A percentile compares a stretch with the other conserved stretches of the same genome.
phyloP scores from a whole-genome alignment of 2,888 invertebrate species.

The Melikaiella ostensackeni region DNA sequence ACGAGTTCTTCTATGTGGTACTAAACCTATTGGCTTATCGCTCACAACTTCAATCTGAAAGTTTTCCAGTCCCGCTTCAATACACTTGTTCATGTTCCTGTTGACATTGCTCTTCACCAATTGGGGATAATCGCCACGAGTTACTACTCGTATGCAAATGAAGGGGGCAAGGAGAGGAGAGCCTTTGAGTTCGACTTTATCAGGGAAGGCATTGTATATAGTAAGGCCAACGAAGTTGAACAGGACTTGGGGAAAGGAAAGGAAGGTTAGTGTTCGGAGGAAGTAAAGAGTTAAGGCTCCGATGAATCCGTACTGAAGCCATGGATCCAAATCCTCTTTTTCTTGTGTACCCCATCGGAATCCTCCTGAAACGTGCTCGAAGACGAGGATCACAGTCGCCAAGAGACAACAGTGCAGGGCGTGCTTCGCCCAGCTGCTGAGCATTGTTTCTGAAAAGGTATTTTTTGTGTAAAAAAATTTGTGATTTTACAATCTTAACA shows the following conservation, averaged over 20 bases:
- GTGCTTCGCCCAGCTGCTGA: slow-evolving; percentile 87
- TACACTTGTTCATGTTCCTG: slow-evolving; percentile 91
- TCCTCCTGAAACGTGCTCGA: slow-evolving; percentile 79
- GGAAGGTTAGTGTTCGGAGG: slow-evolving; percentile 87
- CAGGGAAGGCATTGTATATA: slow-evolving; percentile 96
- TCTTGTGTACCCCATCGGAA: slow-evolving; percentile 67
- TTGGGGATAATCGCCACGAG: slow-evolving; percentile 95
- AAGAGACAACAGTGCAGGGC: slow-evolving; percentile 88
- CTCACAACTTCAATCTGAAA: slow-evolving; percentile 98
- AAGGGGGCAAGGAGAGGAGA: slow-evolving; percentile 95
- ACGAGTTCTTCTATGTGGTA: slow-evolving; percentile 88
- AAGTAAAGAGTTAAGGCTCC: slow-evolving; percentile 87
- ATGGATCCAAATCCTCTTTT: slow-evolving; percentile 85
- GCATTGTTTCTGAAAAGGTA: slow-evolving; percentile 69
- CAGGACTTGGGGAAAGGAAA: slow-evolving; percentile 92
- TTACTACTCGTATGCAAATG: slow-evolving; percentile 95
- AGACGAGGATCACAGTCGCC: slow-evolving; percentile 85
- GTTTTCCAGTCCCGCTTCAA: slow-evolving; percentile 94
- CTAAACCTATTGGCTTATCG: slow-evolving; percentile 89
- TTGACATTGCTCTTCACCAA: slow-evolving; percentile 92
- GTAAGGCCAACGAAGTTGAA: slow-evolving; percentile 93
- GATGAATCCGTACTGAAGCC: slow-evolving; percentile 88
- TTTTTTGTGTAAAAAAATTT: too few relatives aligned
- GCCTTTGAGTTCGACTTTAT: slow-evolving; percentile 91
- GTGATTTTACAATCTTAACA: too few relatives aligned